Base-by-base conservation (phyloP, 2,113 vertebrate genomes). In the Bubo scandiacus region DNA sequence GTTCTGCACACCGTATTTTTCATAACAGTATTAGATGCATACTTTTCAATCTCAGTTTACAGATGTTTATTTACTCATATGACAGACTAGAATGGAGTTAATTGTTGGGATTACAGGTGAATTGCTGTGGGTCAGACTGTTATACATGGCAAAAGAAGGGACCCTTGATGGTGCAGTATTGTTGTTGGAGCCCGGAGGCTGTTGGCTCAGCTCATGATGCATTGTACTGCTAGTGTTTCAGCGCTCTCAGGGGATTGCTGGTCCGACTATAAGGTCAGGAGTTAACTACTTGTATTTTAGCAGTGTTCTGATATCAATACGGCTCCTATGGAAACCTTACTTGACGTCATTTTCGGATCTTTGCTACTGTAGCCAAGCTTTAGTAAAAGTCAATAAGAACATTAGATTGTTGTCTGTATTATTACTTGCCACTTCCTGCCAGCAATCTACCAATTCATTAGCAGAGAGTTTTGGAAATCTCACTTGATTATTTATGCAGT, bases 401-500 rank as follows among this genome's bases (percentile, higher is more conserved):
- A 98, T 97, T 98, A 97, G 97, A 98, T 97, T 96, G 94, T 98
- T 98, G 98, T 99, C 98, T 98, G 98, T 98, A 99, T 99, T 98
- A 98, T 98, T 98, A 98, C 97, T 98, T 98, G 97, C 98, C 94
- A 98, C 97, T 98, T 98, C 98, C 98, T 98, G 97, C 97, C 98
- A 97, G 97, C 98, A 98, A 98, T 98, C 98, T 98, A 98, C 98
- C 98, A 98, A 98, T 99, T 99, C 99, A 99, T 99, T 99, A 99
- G 98, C 98, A 92, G 97, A 97, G 98, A 98, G 98, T 98, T 98
- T 98, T 98, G 98, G 97, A 98, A 98, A 98, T 98, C 97, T 97
- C 87, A 86, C 98, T 98, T 98, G 98, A 99, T 99, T 98, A 99
- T 98, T 99, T 98, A 99, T 99, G 99, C 99, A 99, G 99, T 99